Evolutionary conservation across 2,113 vertebrate species (phyloP), one percentile per base, ranked within the genome.

Genomic region (Muntiacus muntjak): DNA sequence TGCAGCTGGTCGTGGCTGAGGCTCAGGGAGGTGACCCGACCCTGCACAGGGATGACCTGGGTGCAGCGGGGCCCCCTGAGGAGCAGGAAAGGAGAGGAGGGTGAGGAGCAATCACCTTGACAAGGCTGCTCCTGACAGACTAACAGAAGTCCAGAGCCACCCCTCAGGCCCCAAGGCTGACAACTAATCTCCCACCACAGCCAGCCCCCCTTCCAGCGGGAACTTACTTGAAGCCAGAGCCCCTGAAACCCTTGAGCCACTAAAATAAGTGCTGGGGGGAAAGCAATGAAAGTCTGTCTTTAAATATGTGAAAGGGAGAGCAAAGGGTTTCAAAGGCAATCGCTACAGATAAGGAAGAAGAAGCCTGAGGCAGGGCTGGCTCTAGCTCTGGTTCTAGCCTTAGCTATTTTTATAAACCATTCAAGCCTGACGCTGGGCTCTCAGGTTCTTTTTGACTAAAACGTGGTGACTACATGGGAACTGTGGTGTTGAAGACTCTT

Each of bases 21-120:
- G 98, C 98, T 99, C 97, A 99, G 94, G 0, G 99, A 99, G 1
- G 99, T 99, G 81, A 99, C 99, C 81, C 98, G 99, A 14, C 99
- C 99, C 79, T 99, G 99, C 82, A 99, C 98, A 0, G 99, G 98
- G 78, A 99, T 98, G 96, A 99, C 99, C 95, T 99, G 99, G 1
- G 98, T 98, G 30, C 99, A 99, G 26, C 92, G 89, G 7, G 97
- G 97, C 0, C 96, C 98, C 98, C 99, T 99, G 96, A 36, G 11
- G 12, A 89, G 28, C 36, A 40, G 57, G 25, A n/a, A 93, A 45
- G 92, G 79, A 92, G 25, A 30, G 0, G 3, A 2, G 8, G n/a
- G 33, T 95, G 50, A 94, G 33, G 7, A 88, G 83, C 30, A 86
- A 64, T 12, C 23, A 6, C 83, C 11, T 4, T 2, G 23, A 55